These are phyloP conservation scores for Cryptocephalus primarius DNA, from an alignment of 2,888 invertebrate species.

Conservation along the genomic window DNA sequence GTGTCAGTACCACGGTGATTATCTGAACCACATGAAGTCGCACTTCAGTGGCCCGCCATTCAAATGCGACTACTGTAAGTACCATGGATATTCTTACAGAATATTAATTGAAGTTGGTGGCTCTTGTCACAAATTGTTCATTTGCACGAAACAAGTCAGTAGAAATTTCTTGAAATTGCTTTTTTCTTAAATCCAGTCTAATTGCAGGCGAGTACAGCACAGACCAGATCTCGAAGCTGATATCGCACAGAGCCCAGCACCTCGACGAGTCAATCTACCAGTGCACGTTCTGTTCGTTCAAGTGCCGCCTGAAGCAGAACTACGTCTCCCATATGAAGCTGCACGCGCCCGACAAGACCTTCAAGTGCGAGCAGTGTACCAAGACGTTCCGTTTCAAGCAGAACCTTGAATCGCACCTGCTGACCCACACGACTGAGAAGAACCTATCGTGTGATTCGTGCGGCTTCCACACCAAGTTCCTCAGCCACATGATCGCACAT, in stretches of 20 bases:
- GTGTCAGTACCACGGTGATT: slow-evolving; percentile 50
- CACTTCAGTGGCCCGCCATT: slow-evolving; percentile 54
- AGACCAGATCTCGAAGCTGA: slow-evolving; percentile 42
- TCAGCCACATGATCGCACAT: slow-evolving; percentile 54
- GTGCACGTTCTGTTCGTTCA: slow-evolving; percentile 45
- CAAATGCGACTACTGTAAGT: slow-evolving; percentile 48
- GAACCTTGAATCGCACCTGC: slow-evolving; percentile 47
- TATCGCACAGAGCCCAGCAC: slow-evolving; percentile 50
- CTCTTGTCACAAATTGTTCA: too few relatives aligned
- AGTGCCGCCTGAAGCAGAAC: slow-evolving; percentile 47
- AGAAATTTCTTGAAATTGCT: neutral
- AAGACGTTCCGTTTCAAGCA: slow-evolving; percentile 47
- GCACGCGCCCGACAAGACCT: slow-evolving; percentile 47
- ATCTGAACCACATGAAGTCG: slow-evolving; percentile 48
- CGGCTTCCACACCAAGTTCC: slow-evolving; percentile 54
- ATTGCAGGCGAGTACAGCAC: slow-evolving; percentile 30
- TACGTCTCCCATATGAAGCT: slow-evolving; percentile 46
- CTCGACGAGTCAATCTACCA: slow-evolving; percentile 39
- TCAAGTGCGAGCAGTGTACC: slow-evolving; percentile 47
- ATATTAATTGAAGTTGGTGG: too few relatives aligned
- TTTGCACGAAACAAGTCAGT: too few relatives aligned
- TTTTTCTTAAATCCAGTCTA: slow-evolving; percentile 3
- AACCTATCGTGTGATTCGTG: slow-evolving; percentile 55
- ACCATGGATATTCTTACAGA: too few relatives aligned
- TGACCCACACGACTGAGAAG: slow-evolving; percentile 44